These are phyloP conservation scores for Anticlea derivata DNA, from an alignment of 2,888 invertebrate species.

Conservation along the genomic window DNA sequence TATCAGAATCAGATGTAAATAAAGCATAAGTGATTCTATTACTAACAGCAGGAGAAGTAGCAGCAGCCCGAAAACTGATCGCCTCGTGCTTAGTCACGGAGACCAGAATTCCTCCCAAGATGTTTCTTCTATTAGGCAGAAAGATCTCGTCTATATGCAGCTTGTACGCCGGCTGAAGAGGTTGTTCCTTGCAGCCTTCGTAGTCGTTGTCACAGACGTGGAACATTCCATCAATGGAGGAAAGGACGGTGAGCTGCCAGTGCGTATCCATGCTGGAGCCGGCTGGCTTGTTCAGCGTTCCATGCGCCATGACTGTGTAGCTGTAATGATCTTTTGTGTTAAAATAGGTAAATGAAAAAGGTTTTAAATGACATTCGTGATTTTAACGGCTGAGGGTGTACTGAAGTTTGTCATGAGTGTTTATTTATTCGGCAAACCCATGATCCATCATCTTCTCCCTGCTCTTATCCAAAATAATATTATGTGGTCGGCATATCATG, in stretches of 20 bases:
- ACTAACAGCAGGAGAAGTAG: conserved; percentile 59
- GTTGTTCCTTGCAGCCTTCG: conserved; percentile 49
- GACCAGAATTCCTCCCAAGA: conserved; percentile 67
- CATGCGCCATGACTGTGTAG: conserved; percentile 68
- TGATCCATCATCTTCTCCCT: no score
- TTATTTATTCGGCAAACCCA: no score
- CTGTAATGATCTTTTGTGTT: conserved; percentile 39
- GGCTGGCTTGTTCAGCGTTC: conserved; percentile 44
- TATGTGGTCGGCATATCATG: no score
- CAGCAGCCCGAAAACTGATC: conserved; percentile 62
- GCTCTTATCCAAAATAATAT: no score
- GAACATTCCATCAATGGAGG: conserved; percentile 53
- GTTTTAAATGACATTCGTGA: no score
- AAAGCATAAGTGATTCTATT: not conserved
- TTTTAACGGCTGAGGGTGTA: no score
- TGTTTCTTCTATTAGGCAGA: conserved; percentile 68
- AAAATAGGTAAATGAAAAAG: no score
- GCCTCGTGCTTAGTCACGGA: conserved; percentile 58
- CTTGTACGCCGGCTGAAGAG: conserved; percentile 52
- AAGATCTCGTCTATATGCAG: conserved; percentile 68
- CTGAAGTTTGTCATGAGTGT: no score
- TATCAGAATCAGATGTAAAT: no score
- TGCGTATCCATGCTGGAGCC: conserved; percentile 48
- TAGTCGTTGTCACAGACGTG: conserved; percentile 66
- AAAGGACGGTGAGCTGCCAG: conserved; percentile 68